phyloP scores from a whole-genome alignment of 1,140 invertebrate genomes.

The Papilio helenus region DNA sequence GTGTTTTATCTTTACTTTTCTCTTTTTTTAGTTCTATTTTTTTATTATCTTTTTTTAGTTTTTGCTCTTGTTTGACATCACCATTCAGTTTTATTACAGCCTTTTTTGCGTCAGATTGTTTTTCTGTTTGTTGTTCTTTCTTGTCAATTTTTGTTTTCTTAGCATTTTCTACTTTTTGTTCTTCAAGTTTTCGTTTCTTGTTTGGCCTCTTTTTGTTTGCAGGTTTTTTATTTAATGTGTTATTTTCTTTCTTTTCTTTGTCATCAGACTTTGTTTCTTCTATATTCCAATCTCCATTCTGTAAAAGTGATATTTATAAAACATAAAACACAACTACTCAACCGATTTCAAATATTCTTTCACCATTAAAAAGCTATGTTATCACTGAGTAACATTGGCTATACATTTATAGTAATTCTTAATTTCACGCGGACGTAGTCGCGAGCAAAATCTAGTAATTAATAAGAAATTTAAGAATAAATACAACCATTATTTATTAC shows the following conservation, averaged over 20 bases:
- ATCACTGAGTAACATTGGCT: too few species aligned
- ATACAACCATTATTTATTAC: too few species aligned
- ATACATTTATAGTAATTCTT: too few species aligned
- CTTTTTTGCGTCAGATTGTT: conserved; percentile 38
- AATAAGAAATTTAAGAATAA: neutral
- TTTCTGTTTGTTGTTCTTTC: conserved; percentile 31
- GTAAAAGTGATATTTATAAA: conserved; percentile 36
- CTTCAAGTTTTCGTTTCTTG: conserved; percentile 43
- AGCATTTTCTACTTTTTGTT: conserved; percentile 41
- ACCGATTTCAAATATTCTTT: too few species aligned
- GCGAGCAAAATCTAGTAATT: too few species aligned
- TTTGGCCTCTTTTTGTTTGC: conserved; percentile 46
- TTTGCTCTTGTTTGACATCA: conserved; percentile 31
- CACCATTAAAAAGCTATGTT: too few species aligned
- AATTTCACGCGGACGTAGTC: too few species aligned
- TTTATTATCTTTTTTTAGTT: conserved; percentile 37
- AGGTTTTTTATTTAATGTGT: conserved; percentile 49
- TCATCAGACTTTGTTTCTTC: conserved; percentile 53
- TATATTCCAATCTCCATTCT: conserved; percentile 67
- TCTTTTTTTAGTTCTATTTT: conserved; percentile 38
- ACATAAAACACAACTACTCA: too few species aligned
- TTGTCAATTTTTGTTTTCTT: conserved; percentile 45
- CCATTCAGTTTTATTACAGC: conserved; percentile 40
- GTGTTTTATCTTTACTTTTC: conserved; percentile 31
- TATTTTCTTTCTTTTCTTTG: conserved; percentile 46